A percentile compares a stretch with the other conserved stretches of the same genome.
phyloP scores from a whole-genome alignment of 2,888 invertebrate genomes.

The Acronicta alni region DNA sequence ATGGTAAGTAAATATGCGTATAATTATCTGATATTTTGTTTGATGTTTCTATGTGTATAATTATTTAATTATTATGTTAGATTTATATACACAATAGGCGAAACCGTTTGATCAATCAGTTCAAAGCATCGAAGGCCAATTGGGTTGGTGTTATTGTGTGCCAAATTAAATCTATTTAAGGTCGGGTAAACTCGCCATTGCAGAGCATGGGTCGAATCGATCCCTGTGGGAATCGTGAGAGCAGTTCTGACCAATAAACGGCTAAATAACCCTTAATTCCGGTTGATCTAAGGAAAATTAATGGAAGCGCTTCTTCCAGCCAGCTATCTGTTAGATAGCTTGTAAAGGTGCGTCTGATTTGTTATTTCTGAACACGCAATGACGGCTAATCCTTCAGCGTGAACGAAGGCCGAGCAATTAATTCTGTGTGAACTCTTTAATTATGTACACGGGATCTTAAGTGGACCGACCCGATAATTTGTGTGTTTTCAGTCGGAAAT shows the following conservation, averaged over 20 bases:
- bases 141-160: slow-evolving; percentile 23
- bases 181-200: slow-evolving; percentile 10
- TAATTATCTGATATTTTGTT: no score
- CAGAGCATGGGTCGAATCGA: slow-evolving; percentile 39
- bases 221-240: slow-evolving; percentile 44
- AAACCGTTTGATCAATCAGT: slow-evolving; percentile 37
- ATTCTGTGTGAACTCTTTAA: slow-evolving; percentile 46
- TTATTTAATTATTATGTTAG: no score
- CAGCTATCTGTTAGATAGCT: slow-evolving; percentile 55
- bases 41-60: no score
- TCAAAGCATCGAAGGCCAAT: slow-evolving; percentile 38
- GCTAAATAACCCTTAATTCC: slow-evolving; percentile 67
- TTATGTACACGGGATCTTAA: slow-evolving; percentile 29
- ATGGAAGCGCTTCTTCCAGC: slow-evolving; percentile 63
- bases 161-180: slow-evolving; percentile 32
- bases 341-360: slow-evolving; percentile 65
- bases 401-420: slow-evolving; percentile 58
- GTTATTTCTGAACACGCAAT: slow-evolving; percentile 70
- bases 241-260: slow-evolving; percentile 59
- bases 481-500: slow-evolving; percentile 7
- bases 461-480: slow-evolving; percentile 4
- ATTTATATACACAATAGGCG: slow-evolving; percentile 20
- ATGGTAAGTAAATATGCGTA: no score
- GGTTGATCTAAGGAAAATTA: slow-evolving; percentile 72
- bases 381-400: slow-evolving; percentile 61